Evolutionary conservation across 2,113 vertebrate species (phyloP).

Genomic region (Cygnus buccinator): DNA sequence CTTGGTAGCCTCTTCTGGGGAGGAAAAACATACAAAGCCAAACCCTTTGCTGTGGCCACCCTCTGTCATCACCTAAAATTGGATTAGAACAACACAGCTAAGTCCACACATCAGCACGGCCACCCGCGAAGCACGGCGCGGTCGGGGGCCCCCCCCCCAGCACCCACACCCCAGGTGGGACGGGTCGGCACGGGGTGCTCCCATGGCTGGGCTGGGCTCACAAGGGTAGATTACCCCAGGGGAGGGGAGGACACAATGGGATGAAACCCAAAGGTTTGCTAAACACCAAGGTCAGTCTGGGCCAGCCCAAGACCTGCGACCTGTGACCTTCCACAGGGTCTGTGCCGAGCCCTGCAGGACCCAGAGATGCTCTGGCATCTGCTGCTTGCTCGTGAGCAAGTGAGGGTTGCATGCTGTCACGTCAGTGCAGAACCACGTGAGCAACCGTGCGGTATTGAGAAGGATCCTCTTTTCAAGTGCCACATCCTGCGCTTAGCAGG

Average conservation of each 20-base stretch:
- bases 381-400: not conserved
- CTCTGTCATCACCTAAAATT: conserved; percentile 94
- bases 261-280: not conserved
- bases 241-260: not conserved
- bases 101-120: not conserved
- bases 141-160: no score
- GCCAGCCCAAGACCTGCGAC: not conserved
- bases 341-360: not conserved
- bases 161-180: not conserved
- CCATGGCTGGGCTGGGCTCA: not conserved
- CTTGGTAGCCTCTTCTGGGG: conserved; percentile 96
- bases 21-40: conserved; percentile 98
- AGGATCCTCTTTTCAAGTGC: not conserved
- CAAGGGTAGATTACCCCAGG: not conserved
- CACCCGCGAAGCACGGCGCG: accelerated
- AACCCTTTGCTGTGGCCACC: conserved; percentile 95
- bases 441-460: not conserved
- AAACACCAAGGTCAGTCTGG: not conserved
- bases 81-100: conserved; percentile 71
- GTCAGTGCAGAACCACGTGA: accelerated
- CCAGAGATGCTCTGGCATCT: not conserved
- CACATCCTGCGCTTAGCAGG: not conserved
- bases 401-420: not conserved
- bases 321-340: not conserved
- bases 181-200: not conserved